These are phyloP conservation scores for Diglossa cyanea DNA, from an alignment of 2,797 vertebrate genomes.

Conservation along the genomic window DNA sequence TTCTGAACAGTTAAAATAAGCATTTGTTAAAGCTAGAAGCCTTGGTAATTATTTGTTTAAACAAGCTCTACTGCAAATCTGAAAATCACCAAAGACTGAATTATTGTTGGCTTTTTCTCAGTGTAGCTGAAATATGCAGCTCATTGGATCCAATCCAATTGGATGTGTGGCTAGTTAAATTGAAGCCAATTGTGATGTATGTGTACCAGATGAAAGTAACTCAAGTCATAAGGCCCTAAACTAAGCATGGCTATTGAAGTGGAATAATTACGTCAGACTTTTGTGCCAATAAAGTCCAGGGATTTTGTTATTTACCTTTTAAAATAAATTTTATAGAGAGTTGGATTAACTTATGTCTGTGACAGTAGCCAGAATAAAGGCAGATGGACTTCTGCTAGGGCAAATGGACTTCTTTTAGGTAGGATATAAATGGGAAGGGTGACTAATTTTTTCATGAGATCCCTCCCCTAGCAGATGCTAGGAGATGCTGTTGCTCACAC, in stretches of 20 bases:
- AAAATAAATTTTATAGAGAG: not conserved
- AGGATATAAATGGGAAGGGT: not conserved
- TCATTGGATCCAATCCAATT: conserved; percentile 24
- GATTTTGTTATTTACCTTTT: not conserved
- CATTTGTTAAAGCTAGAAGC: not conserved
- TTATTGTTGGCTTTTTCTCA: conserved; percentile 7
- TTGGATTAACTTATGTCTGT: not conserved
- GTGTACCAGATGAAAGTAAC: conserved; percentile 17
- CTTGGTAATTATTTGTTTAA: conserved; percentile 8
- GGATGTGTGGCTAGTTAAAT: not conserved
- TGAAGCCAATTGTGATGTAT: conserved; percentile 17
- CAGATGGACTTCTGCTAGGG: not conserved
- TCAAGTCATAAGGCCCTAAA: not conserved
- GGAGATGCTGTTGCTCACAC: not conserved
- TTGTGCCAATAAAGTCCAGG: not conserved
- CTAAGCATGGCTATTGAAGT: not conserved
- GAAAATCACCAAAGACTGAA: not conserved
- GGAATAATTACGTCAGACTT: not conserved
- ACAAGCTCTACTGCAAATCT: not conserved
- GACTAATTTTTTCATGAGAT: not conserved
- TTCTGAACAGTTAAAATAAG: conserved; percentile 10
- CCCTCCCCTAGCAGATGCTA: not conserved
- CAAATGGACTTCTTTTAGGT: not conserved
- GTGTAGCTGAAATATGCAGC: not conserved
- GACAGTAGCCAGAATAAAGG: not conserved